Evolutionary conservation across 2,797 vertebrate genomes (phyloP), one percentile per base, ranked within the genome.

Genomic region (Enteromius afrohamiltoni): DNA sequence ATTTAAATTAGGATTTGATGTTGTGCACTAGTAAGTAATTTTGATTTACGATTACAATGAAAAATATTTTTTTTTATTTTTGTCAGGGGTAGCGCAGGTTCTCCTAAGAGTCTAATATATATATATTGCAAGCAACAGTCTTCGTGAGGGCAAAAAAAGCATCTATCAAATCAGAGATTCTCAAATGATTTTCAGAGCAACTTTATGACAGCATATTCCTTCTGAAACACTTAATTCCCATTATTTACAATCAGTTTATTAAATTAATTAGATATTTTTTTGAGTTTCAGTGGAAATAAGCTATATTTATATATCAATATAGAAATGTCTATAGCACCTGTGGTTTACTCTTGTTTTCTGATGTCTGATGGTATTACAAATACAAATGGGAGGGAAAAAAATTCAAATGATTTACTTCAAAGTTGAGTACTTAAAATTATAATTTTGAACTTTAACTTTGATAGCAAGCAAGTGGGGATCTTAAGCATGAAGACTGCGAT

Each of bases 111-210:
- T 67, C 6, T 23, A 51, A 73, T 31, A 47, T 9, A 13, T 3
- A 3, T 77, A 7, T 37, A 7, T 42, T 19, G 74, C n/a, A 76
- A 26, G n/a, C 14, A 26, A 29, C 34, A 29, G n/a, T 16, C n/a
- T 29, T 62, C 8, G 4, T 42, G 3, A 62, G 7, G n/a, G n/a
- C 55, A 60, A 62, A 62, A 42, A 29, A 77, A 9, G 29, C 21
- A 76, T 77, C n/a, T 77, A 11, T 40, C 58, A 64, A 62, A 17
- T 64, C 74, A 60, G 26, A 47, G 31, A 58, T 16, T 75, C 14
- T 42, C 8, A 77, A 9, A 23, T 29, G 21, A 10, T 42, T 29
- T 45, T 19, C 37, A 62, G 51, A 53, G 60, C 37, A 42, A 17
- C 13, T 21, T 26, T 53, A 29, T 45, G 37, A 45, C n/a, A 42